Conservation (phyloP, 2,797 vertebrate genomes). For the Kryptolebias ocellatus region DNA sequence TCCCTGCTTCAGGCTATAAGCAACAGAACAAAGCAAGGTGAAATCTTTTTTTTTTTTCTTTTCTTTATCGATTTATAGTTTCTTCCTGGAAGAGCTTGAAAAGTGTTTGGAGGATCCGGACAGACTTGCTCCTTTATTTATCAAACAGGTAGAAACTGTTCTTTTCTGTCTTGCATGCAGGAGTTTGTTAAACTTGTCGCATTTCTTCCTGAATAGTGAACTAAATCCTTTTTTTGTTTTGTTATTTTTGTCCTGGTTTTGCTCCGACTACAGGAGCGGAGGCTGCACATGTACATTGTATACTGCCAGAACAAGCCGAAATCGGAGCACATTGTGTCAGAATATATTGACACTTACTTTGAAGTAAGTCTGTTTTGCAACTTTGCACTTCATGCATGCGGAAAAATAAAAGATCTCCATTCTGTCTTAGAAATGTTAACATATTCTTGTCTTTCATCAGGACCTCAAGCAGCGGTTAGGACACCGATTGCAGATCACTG, state of each 20-base stretch:
- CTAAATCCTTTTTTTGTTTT: background rate
- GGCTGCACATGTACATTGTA: conserved; percentile 99
- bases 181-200: background rate
- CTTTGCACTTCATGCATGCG: background rate
- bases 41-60: conserved; percentile 21
- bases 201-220: background rate
- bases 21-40: background rate
- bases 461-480: conserved; percentile 95
- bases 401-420: background rate
- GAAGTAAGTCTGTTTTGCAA: conserved; percentile 84
- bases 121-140: conserved; percentile 91
- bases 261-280: conserved; percentile 85
- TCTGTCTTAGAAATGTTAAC: background rate
- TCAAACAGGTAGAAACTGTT: conserved; percentile 89
- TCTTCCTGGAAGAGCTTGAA: conserved; percentile 96
- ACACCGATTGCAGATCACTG: conserved; percentile 94
- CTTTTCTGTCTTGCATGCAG: background rate
- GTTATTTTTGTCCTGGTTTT: conserved; percentile 1
- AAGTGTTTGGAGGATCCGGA: conserved; percentile 98
- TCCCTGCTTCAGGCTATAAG: background rate
- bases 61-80: conserved; percentile 76
- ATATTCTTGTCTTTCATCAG: conserved; percentile 71
- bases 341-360: conserved; percentile 99
- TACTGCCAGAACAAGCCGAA: conserved; percentile 99
- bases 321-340: conserved; percentile 98